Evolutionary conservation across 2,113 vertebrate species (phyloP).

Genomic region (Rattus rattus): DNA sequence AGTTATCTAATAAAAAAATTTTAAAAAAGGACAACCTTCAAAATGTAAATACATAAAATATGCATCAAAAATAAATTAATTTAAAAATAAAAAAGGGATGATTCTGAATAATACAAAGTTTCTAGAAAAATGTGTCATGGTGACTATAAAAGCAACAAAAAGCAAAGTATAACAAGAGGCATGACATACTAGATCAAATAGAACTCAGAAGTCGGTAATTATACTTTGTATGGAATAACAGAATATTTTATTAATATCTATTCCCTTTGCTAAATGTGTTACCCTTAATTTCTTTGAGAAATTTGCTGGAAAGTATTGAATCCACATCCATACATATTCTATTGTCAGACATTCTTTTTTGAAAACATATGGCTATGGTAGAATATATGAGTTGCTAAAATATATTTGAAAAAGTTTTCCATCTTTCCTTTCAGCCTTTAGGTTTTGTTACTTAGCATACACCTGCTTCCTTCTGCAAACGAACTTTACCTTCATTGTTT

Average conservation of each 20-base stretch:
- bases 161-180: neutral
- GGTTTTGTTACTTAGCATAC: conserved; percentile 46
- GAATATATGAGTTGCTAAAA: conserved; percentile 40
- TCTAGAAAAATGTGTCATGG: neutral
- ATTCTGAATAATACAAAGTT: neutral
- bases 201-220: conserved; percentile 48
- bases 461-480: neutral
- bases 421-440: neutral
- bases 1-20: too few relatives aligned
- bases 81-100: too few relatives aligned
- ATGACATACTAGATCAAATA: neutral
- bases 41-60: too few relatives aligned
- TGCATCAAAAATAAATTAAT: too few relatives aligned
- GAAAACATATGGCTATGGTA: neutral
- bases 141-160: neutral
- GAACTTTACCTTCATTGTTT: too few relatives aligned
- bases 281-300: conserved; percentile 27
- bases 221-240: neutral
- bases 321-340: neutral
- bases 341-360: neutral
- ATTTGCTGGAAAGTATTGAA: neutral
- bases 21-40: too few relatives aligned
- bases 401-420: neutral
- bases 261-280: conserved; percentile 51
- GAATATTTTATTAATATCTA: conserved; percentile 14